Evolutionary conservation across 1,140 invertebrate genomes (phyloP), one percentile per base, ranked within the genome.

Genomic region (Limonius californicus): DNA sequence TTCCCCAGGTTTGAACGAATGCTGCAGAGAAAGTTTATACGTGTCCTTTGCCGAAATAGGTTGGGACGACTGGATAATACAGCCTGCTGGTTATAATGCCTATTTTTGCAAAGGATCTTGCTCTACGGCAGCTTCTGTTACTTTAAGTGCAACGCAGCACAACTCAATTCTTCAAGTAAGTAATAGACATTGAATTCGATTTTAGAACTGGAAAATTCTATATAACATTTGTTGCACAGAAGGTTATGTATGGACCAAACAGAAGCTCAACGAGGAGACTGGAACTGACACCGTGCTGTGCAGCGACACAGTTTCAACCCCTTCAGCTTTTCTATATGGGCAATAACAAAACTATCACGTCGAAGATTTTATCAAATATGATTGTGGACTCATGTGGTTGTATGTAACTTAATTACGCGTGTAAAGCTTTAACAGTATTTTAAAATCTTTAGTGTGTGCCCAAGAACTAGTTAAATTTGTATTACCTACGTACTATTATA

Each of bases 11-110:
- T 83, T 85, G 67, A 85, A 84, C 39, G 89, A 91, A 67, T 95
- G 92, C 73, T 95, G 92, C 70, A 78, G 91, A 21, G 91, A 94
- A 71, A 87, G 87, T 11, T 79, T 94, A 0, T 88, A 89, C 68
- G 87, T 95, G 12, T 88, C 86, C 62, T 94, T 95, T 72, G 83
- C 83, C 18, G 89, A 91, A 20, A 87, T 95, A 39, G 91, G 91
- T 42, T 95, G 91, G 92, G 86, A 87, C 66, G 87, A 92, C 74
- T 94, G 91, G 89, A 92, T 95, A 55, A 82, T 94, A 15, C 81
- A 87, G 47, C 92, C 92, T 0, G 80, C 79, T 9, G 89, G 87
- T 0, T 94, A 93, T 73, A 83, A 92, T 62, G 90, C 91, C 0
- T 91, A 91, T 75, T 94, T 90, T 77, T 94, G 91, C 68, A 87